Conservation (phyloP, 2,888 invertebrate species). For the Protophormia terraenovae region DNA sequence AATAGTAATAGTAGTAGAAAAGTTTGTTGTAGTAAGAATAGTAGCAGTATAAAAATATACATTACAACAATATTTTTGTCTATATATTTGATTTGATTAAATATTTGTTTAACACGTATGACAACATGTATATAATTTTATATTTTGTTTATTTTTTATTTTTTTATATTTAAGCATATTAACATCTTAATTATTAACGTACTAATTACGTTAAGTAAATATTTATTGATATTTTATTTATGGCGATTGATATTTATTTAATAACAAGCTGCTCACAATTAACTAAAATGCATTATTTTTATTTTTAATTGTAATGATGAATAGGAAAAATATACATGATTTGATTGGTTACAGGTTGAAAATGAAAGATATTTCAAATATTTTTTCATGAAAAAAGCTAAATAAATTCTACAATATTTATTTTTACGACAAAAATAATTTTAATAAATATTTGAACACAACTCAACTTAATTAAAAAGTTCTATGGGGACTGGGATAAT, state of each 20-base stretch:
- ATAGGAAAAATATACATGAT: not conserved
- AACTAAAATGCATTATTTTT: constrained; percentile 13
- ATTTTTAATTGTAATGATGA: not conserved
- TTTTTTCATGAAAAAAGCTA: not conserved
- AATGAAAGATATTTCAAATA: not conserved
- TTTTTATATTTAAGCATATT: not conserved
- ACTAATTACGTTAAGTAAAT: constrained; percentile 17
- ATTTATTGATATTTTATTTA: not conserved
- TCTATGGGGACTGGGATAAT: not conserved
- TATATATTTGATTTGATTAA: constrained; percentile 9
- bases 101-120: constrained; percentile 26
- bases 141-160: not conserved
- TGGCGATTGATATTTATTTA: not conserved
- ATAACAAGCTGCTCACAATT: constrained; percentile 3
- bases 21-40: no score
- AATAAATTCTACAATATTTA: not conserved
- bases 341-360: not conserved
- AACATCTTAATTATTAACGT: not conserved
- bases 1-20: constrained; percentile 50
- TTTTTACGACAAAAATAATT: no score
- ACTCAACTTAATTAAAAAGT: not conserved
- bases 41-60: constrained; percentile 41
- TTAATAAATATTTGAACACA: not conserved
- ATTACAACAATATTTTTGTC: constrained; percentile 67
- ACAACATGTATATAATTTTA: constrained; percentile 40